Base-by-base conservation (phyloP, 2,113 vertebrate genomes). In the Nibea albiflora region DNA sequence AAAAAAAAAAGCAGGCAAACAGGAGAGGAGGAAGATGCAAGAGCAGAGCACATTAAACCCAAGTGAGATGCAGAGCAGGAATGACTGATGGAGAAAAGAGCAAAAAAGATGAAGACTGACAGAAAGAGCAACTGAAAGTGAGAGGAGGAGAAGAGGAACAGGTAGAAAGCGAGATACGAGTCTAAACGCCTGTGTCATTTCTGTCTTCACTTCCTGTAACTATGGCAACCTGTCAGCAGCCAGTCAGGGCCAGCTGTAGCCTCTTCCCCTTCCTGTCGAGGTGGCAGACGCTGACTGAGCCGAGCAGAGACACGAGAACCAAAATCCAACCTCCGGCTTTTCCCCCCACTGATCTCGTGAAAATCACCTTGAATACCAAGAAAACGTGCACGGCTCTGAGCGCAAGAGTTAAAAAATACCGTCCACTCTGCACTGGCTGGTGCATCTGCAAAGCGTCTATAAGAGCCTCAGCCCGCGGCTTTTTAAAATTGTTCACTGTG, bases 171-270 rank as follows among this genome's bases (percentile, higher is more conserved):
- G 11, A 81, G 71, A 83, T 83, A 81, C 19, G 69, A 88, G 87
- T 73, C 89, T 83, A 88, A 90, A 89, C 76, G 83, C 83, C 90
- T 47, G 82, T 92, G 93, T 92, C 90, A 84, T 92, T 94, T 93
- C 92, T 93, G 93, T 94, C 93, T 95, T 92, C 94, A 94, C 94
- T 93, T 94, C 94, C 94, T 93, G 95, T 95, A 94, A 93, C 95
- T 94, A 95, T 95, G 93, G 95, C 91, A 95, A 95, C 95, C 84
- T 92, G 91, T 94, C 94, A 94, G 92, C 92, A 92, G 92, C 93
- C 90, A 95, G 93, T 94, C 90, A 87, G 92, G 90, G 89, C 90
- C 91, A 92, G 92, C 93, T 92, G 93, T 92, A 92, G 91, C 92
- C 93, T 92, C 92, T 95, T 95, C 94, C 94, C 87, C 92, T 94